Evolutionary conservation across 2,888 invertebrate genomes (phyloP).

Genomic region (Pachliopta kotzebuea): DNA sequence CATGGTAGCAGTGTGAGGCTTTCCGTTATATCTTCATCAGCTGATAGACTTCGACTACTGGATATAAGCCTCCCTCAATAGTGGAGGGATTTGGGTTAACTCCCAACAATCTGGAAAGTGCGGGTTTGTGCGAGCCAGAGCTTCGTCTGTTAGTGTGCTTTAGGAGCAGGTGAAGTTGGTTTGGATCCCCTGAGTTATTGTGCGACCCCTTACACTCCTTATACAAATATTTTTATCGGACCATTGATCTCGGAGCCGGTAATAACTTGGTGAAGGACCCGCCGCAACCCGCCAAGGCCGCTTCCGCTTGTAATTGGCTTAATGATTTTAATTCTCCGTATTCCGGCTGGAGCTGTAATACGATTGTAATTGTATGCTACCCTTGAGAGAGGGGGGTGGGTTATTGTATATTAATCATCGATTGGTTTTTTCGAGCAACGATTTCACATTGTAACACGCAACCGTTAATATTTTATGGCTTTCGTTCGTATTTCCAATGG

Average conservation of each 20-base stretch:
- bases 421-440: constrained; percentile 3
- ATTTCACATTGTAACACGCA: too few relatives aligned
- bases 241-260: constrained; percentile 23
- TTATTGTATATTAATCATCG: constrained; percentile 21
- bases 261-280: constrained; percentile 12
- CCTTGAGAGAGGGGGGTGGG: constrained; percentile 3
- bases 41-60: too few relatives aligned
- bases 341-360: constrained; percentile 12
- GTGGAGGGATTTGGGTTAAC: too few relatives aligned
- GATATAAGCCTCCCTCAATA: too few relatives aligned
- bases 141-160: too few relatives aligned
- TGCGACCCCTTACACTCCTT: too few relatives aligned
- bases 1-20: not conserved
- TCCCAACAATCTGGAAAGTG: too few relatives aligned
- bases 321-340: constrained; percentile 32
- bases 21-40: too few relatives aligned
- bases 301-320: constrained; percentile 29
- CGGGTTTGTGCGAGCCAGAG: too few relatives aligned
- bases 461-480: not conserved
- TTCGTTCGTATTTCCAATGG: too few relatives aligned
- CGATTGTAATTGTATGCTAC: constrained; percentile 19
- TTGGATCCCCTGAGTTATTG: too few relatives aligned
- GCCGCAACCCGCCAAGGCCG: constrained; percentile 29
- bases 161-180: too few relatives aligned
- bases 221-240: constrained; percentile 23